These are phyloP conservation scores for Hydrocynus forskahlii DNA, from an alignment of 2,797 vertebrate species.

Conservation along the genomic window DNA sequence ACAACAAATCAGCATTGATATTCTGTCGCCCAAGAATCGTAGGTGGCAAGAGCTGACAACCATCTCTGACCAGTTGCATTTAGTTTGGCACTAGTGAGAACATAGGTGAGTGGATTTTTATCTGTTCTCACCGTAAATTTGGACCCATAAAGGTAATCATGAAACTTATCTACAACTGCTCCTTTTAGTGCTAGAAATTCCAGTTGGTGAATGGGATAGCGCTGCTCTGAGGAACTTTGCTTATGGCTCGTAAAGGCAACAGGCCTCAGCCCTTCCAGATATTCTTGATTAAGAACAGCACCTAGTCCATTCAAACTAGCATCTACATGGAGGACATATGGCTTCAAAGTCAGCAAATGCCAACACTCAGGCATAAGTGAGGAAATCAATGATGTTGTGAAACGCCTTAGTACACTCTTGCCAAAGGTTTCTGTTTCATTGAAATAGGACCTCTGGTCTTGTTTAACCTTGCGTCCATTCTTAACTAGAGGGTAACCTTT, in stretches of 20 bases:
- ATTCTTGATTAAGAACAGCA: constrained; percentile 3
- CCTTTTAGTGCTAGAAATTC: neutral
- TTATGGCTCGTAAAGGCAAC: neutral
- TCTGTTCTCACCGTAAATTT: no score
- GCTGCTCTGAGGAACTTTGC: neutral
- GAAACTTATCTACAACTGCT: no score
- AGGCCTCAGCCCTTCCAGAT: neutral
- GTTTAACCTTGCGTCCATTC: neutral
- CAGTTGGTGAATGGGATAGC: no score
- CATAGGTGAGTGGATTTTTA: no score
- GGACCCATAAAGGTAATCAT: no score
- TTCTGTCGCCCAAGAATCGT: no score
- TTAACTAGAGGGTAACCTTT: neutral
- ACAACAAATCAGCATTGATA: no score
- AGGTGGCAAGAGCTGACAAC: no score
- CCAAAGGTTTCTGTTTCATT: constrained; percentile 13
- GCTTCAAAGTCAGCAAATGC: constrained; percentile 20
- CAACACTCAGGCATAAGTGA: constrained; percentile 25
- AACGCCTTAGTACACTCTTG: constrained; percentile 11
- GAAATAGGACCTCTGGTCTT: neutral
- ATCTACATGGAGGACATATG: constrained; percentile 29
- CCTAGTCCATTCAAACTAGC: constrained; percentile 27
- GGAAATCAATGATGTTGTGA: constrained; percentile 20
- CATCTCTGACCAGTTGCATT: no score
- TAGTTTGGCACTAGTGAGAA: no score